Base-by-base conservation (phyloP, 2,888 invertebrate genomes). In the Notocelia uddmanniana region DNA sequence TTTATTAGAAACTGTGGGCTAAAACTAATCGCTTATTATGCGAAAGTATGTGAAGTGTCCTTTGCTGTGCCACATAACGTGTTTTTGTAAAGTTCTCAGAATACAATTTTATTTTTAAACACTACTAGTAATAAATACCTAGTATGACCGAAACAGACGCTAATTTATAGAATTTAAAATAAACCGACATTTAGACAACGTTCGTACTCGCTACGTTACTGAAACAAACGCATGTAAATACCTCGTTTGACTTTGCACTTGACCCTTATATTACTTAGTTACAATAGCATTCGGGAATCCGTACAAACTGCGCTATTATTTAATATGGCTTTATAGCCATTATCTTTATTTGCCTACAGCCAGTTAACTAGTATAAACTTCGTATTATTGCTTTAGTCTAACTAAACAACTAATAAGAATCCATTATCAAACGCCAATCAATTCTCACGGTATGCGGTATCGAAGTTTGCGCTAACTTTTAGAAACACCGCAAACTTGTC, bases 181-280 rank as follows among this genome's bases (percentile, higher is more conserved):
- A 15, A 3, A 15, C 2, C 41, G 3, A 11, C 11, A 41, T 41
- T 41, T 41, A 41, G 5, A 41, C 6, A 41, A 15, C 41, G 15
- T 15, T 41, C 15, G 41, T 41, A 34, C 15, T 41, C 6, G 41
- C 41, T 13, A 15, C 15, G 41, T 41, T 41, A 41, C 15, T 11
- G 15, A 15, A 15, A 41, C 41, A 41, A 5, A 41, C 15, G 15
- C 18, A 48, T 34, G 18, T 52, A 23, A 64, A 41, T 41, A 52
- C 52, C 37, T 37, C 18, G 60, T 54, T 59, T 68, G 60, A 68
- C 68, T 60, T 68, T 68, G 68, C 60, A 68, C 68, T 62, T 60
- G 60, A 62, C 68, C 68, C 37, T 34, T 62, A 31, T 50, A 23
- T 23, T 26, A 50, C 58, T 48, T 26, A 26, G 41, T 41, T 41